Conservation (phyloP, 1,140 invertebrate species). For the Drosophila guanche region DNA sequence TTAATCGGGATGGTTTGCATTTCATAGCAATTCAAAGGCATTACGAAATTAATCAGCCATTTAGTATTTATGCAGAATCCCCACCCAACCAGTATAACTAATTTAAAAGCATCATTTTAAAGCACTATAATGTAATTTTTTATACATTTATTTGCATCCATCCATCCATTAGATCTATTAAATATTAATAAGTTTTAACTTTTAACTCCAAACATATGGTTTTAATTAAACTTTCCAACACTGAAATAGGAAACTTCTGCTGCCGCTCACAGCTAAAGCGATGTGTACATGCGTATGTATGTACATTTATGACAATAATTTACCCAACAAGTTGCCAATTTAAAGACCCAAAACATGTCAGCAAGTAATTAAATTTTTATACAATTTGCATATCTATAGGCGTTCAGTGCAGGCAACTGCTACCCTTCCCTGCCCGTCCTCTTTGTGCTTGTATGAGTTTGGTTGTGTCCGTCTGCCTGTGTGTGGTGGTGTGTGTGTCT, state of each 20-base stretch:
- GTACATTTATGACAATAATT: slow-evolving; percentile 34
- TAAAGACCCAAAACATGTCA: slow-evolving; percentile 57
- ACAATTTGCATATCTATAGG: slow-evolving; percentile 68
- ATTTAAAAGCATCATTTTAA: no score
- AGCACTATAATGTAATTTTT: no score
- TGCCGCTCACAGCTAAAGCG: background rate
- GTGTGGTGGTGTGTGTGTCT: slow-evolving; percentile 28
- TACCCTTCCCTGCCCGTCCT: slow-evolving; percentile 5
- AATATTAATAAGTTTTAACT: background rate
- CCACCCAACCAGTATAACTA: no score
- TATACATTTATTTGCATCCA: no score
- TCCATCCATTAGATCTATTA: background rate
- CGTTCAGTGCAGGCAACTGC: slow-evolving; percentile 52
- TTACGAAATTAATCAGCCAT: no score
- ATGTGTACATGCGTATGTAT: slow-evolving; percentile 5
- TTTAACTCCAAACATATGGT: no score
- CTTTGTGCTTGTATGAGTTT: background rate
- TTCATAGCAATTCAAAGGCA: no score
- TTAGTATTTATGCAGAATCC: no score
- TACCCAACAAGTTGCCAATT: slow-evolving; percentile 40
- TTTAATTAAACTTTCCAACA: background rate
- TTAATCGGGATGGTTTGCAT: no score
- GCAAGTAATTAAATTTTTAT: slow-evolving; percentile 71
- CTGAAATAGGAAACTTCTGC: background rate
- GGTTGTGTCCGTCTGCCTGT: background rate